phyloP scores from a whole-genome alignment of 2,888 invertebrate species.

The Cheilosia scutellata region DNA sequence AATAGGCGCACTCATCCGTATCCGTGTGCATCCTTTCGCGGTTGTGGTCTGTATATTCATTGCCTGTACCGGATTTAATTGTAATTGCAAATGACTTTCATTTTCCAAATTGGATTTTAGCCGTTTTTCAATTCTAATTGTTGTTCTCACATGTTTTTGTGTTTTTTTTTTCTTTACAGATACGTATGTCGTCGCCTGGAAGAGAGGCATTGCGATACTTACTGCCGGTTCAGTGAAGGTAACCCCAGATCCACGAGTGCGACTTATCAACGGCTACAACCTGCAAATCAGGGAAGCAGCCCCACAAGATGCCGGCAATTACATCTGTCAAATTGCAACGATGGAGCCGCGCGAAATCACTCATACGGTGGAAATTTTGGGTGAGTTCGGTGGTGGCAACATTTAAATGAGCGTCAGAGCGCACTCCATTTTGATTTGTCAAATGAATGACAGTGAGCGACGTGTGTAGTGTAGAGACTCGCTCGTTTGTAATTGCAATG shows the following conservation, averaged over 20 bases:
- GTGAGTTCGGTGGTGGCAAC: conserved; percentile 84
- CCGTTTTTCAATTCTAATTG: not conserved
- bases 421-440: conserved; percentile 29
- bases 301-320: conserved; percentile 88
- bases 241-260: conserved; percentile 87
- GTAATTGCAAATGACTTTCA: conserved; percentile 8
- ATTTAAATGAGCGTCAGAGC: conserved; percentile 46
- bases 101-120: conserved; percentile 24
- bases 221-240: conserved; percentile 88
- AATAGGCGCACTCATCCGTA: not conserved
- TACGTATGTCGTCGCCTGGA: conserved; percentile 87
- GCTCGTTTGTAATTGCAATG: conserved; percentile 43
- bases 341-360: conserved; percentile 88
- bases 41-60: conserved; percentile 21
- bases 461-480: not conserved
- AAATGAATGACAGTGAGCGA: conserved; percentile 20
- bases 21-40: not conserved
- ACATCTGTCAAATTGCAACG: conserved; percentile 88
- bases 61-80: conserved; percentile 37
- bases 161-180: conserved; percentile 82
- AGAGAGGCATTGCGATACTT: conserved; percentile 87
- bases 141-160: not conserved
- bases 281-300: conserved; percentile 87
- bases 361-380: conserved; percentile 88
- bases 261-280: conserved; percentile 87